Base-by-base conservation (phyloP, 2,113 vertebrate genomes). In the Bujurquina vittata region DNA sequence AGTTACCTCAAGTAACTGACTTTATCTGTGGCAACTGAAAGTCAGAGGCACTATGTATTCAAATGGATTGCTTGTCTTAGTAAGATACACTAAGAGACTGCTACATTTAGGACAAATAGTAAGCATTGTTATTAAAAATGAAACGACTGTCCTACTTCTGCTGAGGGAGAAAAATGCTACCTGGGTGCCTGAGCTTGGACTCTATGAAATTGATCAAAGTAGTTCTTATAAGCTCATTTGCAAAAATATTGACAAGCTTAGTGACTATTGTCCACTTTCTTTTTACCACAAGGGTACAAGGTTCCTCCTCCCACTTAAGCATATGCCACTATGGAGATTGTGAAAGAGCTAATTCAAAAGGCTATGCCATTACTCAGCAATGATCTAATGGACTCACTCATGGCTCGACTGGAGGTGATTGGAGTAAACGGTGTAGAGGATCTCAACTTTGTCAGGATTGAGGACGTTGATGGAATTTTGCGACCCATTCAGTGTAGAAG, bases 81-180 rank as follows among this genome's bases (percentile, higher is more conserved):
- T 75, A 43, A 73, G 17, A 14, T 83, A 79, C 61, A 40, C 17
- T 15, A 79, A 82, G 43, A 22, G 59, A n/a, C n/a, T n/a, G 23
- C 52, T 69, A 46, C 58, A 78, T 15, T 57, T 67, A 20, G 52
- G 61, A 18, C 61, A 79, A 40, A 79, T 67, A 63, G 29, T 9
- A 3, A 74, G 62, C 31, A 83, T 79, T 79, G 4, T 82, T 58
- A n/a, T 85, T 6, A 75, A 85, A 81, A 65, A 20, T 79, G 49
- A 79, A 75, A 83, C 57, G 23, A 77, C 63, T 26, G 65, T 67
- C 78, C 59, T 85, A 35, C 49, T 85, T 74, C 69, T 85, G 26
- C n/a, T 82, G 5, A 7, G 20, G 46, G 59, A 6, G 6, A 88
- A 31, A 31, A 31, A 31, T 31, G 26, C 26, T 26, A 26, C 26